A percentile compares a stretch with the other conserved stretches of the same genome.
phyloP scores from a whole-genome alignment of 2,113 vertebrate species.

The Petaurus breviceps region DNA sequence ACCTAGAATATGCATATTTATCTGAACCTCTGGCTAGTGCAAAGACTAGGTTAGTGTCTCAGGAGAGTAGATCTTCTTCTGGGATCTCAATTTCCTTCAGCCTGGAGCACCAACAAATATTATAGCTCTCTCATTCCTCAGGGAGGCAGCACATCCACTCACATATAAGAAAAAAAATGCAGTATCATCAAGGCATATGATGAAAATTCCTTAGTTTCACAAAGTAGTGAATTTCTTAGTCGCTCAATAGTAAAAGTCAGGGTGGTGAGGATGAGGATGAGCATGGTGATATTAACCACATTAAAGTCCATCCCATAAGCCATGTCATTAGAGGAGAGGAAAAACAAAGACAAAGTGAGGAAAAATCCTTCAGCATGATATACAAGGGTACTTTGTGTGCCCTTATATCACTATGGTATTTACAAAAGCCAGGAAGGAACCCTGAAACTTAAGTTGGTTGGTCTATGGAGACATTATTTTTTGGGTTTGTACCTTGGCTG shows the following conservation, averaged over 20 bases:
- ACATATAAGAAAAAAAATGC: not conserved
- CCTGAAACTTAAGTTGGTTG: not conserved
- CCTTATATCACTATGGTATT: not conserved
- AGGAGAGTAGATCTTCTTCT: constrained; percentile 14
- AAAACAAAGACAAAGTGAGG: not conserved
- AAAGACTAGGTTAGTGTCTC: not conserved
- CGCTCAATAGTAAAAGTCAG: not conserved
- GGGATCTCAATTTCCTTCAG: not conserved
- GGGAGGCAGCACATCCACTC: not conserved
- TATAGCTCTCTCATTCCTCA: not conserved
- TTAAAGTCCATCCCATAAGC: not conserved
- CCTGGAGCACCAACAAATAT: not conserved
- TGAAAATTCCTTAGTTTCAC: not conserved
- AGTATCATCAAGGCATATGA: constrained; percentile 8
- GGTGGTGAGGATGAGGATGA: not conserved
- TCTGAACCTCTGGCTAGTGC: not conserved
- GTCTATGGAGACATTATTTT: not conserved
- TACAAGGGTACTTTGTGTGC: not conserved
- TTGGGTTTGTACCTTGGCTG: not conserved
- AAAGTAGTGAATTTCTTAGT: not conserved
- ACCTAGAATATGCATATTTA: not conserved
- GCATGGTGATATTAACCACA: not conserved
- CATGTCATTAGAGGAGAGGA: not conserved
- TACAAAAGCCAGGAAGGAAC: not conserved
- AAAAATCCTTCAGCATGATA: not conserved